Evolutionary conservation across 2,113 vertebrate genomes (phyloP).

Genomic region (Ameiurus melas): DNA sequence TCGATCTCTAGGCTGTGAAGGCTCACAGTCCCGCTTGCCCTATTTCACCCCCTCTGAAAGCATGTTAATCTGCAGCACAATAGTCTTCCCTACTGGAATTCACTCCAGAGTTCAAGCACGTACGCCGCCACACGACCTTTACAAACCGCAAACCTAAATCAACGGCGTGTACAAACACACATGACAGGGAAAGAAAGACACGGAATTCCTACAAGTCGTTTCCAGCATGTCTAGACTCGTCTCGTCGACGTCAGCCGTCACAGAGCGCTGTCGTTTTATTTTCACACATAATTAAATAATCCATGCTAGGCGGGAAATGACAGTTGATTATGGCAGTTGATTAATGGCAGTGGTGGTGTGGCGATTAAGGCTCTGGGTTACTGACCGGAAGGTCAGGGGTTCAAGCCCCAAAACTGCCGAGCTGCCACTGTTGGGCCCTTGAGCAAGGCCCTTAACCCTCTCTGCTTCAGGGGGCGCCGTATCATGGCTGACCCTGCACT

Average conservation of each 20-base stretch:
- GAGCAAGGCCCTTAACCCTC: too few relatives aligned
- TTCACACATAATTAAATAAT: background rate
- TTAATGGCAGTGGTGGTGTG: too few relatives aligned
- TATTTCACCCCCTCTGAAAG: constrained; percentile 8
- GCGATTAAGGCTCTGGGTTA: too few relatives aligned
- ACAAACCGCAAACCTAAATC: background rate
- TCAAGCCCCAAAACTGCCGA: too few relatives aligned
- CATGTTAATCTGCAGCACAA: background rate
- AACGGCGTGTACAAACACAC: constrained; percentile 7
- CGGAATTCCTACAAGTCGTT: background rate
- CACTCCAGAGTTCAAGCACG: constrained; percentile 7
- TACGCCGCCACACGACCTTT: background rate
- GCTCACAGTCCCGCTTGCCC: background rate
- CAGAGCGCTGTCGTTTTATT: background rate
- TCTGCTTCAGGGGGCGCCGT: too few relatives aligned
- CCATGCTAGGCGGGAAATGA: background rate
- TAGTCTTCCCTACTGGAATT: constrained; percentile 9
- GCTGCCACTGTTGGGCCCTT: too few relatives aligned
- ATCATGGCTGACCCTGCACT: too few relatives aligned
- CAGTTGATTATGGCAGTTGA: background rate
- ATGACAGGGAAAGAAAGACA: constrained; percentile 14
- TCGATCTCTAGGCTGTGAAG: background rate
- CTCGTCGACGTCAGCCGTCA: background rate
- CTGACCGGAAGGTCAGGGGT: too few relatives aligned
- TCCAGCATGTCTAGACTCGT: background rate